Evolutionary conservation across 53 echinoderm and acorn worm genomes (phyloP).

Genomic region (Echinarachnius parma): DNA sequence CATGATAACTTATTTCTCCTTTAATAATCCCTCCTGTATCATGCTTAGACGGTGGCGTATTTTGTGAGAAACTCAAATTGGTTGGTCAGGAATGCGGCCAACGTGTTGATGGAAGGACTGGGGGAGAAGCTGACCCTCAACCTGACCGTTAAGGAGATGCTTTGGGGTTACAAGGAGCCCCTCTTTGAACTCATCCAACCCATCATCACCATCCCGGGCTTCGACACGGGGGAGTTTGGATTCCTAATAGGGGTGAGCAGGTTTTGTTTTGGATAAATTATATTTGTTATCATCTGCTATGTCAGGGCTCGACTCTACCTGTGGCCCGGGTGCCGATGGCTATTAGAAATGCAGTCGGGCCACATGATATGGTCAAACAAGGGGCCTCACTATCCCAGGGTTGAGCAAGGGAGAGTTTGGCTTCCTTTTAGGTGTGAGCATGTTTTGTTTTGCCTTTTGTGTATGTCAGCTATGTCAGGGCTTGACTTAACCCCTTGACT

Average conservation of each 20-base stretch:
- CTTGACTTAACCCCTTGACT: no score
- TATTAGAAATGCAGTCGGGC: no score
- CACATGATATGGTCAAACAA: no score
- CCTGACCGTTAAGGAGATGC: constrained; percentile 54
- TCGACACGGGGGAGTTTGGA: constrained; percentile 67
- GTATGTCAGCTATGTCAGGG: no score
- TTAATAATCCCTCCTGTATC: background rate
- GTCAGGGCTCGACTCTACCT: no score
- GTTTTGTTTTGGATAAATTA: background rate
- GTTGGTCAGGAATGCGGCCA: background rate
- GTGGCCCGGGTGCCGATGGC: no score
- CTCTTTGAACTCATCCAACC: constrained; percentile 58
- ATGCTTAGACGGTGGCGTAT: constrained; percentile 27
- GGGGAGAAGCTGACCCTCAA: constrained; percentile 59
- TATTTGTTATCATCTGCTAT: no score
- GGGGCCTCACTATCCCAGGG: no score
- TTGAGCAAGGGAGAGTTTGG: no score
- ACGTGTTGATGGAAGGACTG: constrained; percentile 13
- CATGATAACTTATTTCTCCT: no score
- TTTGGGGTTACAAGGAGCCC: constrained; percentile 95
- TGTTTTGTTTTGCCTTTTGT: no score
- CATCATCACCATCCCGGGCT: constrained; percentile 57
- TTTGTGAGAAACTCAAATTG: constrained; percentile 11
- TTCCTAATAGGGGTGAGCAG: constrained; percentile 70
- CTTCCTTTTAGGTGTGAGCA: no score